Evolutionary conservation across 2,888 invertebrate genomes (phyloP).

Genomic region (Megalurothrips usitatus): DNA sequence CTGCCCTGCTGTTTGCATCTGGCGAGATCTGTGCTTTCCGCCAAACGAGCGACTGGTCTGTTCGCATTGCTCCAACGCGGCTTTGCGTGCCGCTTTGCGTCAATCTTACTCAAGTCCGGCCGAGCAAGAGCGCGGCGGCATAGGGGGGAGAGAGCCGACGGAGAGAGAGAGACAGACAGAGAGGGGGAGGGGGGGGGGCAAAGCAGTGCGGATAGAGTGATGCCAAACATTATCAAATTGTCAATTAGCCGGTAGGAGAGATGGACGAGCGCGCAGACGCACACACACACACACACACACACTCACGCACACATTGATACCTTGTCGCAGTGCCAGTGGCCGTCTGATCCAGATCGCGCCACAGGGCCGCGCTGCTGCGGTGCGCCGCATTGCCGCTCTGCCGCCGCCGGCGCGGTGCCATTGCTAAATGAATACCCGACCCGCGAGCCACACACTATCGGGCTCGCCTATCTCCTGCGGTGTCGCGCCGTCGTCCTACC

Average conservation of each 20-base stretch:
- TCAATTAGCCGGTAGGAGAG: conserved; percentile 3
- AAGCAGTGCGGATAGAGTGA: not conserved
- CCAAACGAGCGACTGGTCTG: conserved; percentile 6
- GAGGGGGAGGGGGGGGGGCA: not conserved
- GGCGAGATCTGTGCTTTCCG: conserved; percentile 10
- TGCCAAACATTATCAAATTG: conserved; percentile 25
- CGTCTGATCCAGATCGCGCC: conserved; percentile 7
- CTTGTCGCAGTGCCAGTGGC: conserved; percentile 9
- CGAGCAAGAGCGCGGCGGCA: not conserved
- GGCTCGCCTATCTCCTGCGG: no score
- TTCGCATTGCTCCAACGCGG: not conserved
- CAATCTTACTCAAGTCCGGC: conserved; percentile 5
- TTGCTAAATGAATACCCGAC: not conserved
- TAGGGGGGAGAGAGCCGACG: not conserved
- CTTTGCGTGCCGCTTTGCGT: not conserved
- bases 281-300: not conserved
- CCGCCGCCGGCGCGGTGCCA: no score
- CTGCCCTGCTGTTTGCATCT: not conserved
- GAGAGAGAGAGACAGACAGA: not conserved
- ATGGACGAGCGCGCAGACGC: not conserved
- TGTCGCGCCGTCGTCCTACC: no score
- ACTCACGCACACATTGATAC: not conserved
- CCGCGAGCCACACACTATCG: not conserved
- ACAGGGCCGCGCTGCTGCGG: not conserved
- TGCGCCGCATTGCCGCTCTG: no score